Conservation (phyloP, 2,888 invertebrate species). For the Endotricha flammealis region DNA sequence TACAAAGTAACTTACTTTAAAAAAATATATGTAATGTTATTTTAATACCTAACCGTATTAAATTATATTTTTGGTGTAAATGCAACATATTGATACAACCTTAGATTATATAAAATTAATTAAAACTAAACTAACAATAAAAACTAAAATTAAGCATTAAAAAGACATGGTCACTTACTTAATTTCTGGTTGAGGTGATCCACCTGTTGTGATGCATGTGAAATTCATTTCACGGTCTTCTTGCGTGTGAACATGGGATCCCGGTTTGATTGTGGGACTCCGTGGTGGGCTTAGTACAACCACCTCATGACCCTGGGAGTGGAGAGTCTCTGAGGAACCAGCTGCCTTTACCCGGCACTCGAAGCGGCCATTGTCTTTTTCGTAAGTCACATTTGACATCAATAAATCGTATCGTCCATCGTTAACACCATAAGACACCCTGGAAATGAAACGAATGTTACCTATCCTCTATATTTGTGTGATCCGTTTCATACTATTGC, state of each 20-base stretch:
- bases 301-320: slow-evolving; percentile 89
- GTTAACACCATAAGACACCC: slow-evolving; percentile 87
- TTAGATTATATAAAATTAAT: too few species aligned
- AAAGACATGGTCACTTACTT: too few species aligned
- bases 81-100: too few species aligned
- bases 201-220: slow-evolving; percentile 90
- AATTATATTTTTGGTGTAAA: too few species aligned
- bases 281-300: slow-evolving; percentile 92
- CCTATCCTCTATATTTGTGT: too few species aligned
- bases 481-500: too few species aligned
- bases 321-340: slow-evolving; percentile 89
- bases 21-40: too few species aligned
- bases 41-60: too few species aligned
- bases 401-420: slow-evolving; percentile 92
- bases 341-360: slow-evolving; percentile 92
- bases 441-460: slow-evolving; percentile 40
- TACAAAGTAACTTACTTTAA: too few species aligned
- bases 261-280: slow-evolving; percentile 87
- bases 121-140: too few species aligned
- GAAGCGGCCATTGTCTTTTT: slow-evolving; percentile 93
- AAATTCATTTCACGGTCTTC: slow-evolving; percentile 88
- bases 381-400: slow-evolving; percentile 93
- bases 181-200: slow-evolving; percentile 93
- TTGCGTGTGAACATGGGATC: slow-evolving; percentile 86
- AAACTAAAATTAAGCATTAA: too few species aligned